Percentiles rank a stretch among this genome's conserved stretches.
Conservation (phyloP, 2,797 vertebrate species). For the Oreochromis grahami region DNA sequence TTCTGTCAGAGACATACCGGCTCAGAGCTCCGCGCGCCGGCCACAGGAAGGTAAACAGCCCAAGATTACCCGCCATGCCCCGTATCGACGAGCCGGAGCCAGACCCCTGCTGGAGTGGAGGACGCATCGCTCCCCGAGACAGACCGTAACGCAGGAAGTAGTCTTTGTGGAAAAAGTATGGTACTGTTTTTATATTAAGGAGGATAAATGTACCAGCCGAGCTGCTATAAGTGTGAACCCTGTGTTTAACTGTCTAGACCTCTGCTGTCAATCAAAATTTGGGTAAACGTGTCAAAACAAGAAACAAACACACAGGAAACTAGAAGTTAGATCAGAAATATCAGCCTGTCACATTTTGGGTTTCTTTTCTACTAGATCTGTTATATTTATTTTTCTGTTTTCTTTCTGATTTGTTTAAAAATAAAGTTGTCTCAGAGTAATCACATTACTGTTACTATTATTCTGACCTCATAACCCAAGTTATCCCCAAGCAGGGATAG, state of each 20-base stretch:
- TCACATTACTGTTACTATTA: too few species aligned
- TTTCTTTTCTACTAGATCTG: neutral
- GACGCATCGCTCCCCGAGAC: neutral
- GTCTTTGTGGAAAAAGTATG: neutral
- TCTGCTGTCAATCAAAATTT: neutral
- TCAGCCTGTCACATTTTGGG: neutral
- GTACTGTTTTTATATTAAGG: neutral
- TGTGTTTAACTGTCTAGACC: neutral
- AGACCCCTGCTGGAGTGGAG: slow-evolving; percentile 10
- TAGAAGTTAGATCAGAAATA: neutral
- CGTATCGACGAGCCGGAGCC: neutral
- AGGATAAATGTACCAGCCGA: neutral
- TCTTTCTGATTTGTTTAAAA: neutral
- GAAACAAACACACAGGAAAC: neutral
- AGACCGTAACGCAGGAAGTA: fast-evolving
- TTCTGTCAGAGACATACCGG: slow-evolving; percentile 1
- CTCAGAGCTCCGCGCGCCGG: neutral
- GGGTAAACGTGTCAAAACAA: neutral
- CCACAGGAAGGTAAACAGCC: slow-evolving; percentile 2
- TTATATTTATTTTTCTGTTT: neutral
- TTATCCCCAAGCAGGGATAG: too few species aligned
- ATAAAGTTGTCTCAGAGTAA: neutral
- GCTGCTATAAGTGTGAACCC: neutral
- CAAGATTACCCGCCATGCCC: fast-evolving
- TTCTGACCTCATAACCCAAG: too few species aligned